Evolutionary conservation across 1,140 invertebrate species (phyloP), one percentile per base, ranked within the genome.

Genomic region (Caerostris darwini): DNA sequence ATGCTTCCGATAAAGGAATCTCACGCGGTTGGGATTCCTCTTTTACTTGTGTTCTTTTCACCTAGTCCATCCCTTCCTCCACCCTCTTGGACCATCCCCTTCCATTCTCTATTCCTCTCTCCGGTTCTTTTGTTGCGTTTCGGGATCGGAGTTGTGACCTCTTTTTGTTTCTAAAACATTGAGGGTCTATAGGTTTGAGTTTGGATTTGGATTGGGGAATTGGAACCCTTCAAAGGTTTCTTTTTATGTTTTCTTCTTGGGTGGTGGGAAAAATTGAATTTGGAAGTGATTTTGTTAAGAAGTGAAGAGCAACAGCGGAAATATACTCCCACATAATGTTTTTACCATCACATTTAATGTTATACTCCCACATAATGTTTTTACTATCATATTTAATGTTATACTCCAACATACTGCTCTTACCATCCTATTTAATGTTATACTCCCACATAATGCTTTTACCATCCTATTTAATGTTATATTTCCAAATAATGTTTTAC

Each of bases 1-100:
- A 90, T 56, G 88, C 88, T 58, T 58, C 59, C 61, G 67, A 90
- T 90, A 90, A 90, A 90, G 88, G 88, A 90, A 71, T 67, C 53
- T 90, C 88, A 90, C 88, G 61, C 64, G 34, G 69, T 71, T 90
- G 67, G 85, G 58, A 87, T 90, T 90, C 64, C n/a, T 90, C 69
- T 57, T 57, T 71, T 90, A n/a, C 61, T 85, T 85, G 83, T n/a
- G 6, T 85, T 85, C 54, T 85, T 85, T 85, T 85, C 83, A 85
- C 56, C 54, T 59, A 85, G 19, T 50, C 83, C n/a, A 57, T n/a
- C 61, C 86, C 58, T 54, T 8, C 61, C 88, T 59, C 50, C 85
- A 34, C 59, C 59, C 50, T 19, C 7, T 64, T 34, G 34, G 61
- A 7, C 17, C 10, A 14, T 17, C 34, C 53, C 17, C 53, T 53